Conservation (phyloP, 2,888 invertebrate species). For the Ypsolopha scabrella region DNA sequence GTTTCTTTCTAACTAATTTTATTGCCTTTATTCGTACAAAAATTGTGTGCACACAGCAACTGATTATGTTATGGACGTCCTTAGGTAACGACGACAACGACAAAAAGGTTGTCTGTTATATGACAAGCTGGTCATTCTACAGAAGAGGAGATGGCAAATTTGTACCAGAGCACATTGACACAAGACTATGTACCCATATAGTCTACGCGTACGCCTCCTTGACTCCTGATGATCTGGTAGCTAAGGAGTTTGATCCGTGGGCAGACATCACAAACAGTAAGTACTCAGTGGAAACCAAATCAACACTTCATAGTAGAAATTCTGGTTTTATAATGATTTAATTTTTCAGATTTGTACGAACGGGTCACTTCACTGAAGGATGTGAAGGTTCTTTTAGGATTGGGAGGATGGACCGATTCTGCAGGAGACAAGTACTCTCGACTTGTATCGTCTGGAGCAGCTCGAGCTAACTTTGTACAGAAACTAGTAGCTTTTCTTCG, state of each 20-base stretch:
- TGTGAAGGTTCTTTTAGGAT: slow-evolving; percentile 78
- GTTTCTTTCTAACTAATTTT: slow-evolving; percentile 5
- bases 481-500: slow-evolving; percentile 78
- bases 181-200: slow-evolving; percentile 86
- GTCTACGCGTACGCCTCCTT: slow-evolving; percentile 92
- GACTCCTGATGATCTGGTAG: slow-evolving; percentile 80
- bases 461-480: slow-evolving; percentile 77
- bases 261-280: slow-evolving; percentile 88
- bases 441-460: slow-evolving; percentile 75
- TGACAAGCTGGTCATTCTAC: slow-evolving; percentile 92
- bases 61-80: too few relatives aligned
- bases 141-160: slow-evolving; percentile 86
- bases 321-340: neutral
- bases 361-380: slow-evolving; percentile 78
- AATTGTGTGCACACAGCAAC: too few relatives aligned
- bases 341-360: slow-evolving; percentile 80
- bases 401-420: slow-evolving; percentile 98
- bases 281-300: slow-evolving; percentile 14
- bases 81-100: slow-evolving; percentile 45
- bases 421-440: slow-evolving; percentile 88
- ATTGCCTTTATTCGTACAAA: too few relatives aligned
- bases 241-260: slow-evolving; percentile 89
- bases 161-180: slow-evolving; percentile 86
- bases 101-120: slow-evolving; percentile 81
- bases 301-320: neutral